Evolutionary conservation across 2,113 vertebrate species (phyloP).

Genomic region (Plecturocebus donacophilus): DNA sequence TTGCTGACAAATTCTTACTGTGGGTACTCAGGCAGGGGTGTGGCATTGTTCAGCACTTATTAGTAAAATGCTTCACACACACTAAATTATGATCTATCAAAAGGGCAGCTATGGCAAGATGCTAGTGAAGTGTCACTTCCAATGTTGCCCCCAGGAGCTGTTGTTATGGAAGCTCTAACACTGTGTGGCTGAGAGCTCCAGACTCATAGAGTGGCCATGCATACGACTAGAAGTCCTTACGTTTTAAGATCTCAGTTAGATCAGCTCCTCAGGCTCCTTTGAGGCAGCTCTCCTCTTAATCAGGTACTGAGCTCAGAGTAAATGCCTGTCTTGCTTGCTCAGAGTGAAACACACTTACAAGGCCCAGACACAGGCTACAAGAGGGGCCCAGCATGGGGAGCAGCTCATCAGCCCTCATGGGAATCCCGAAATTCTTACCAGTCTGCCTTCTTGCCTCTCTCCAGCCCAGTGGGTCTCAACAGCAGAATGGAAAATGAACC

Average conservation of each 20-base stretch:
- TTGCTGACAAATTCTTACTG: not conserved
- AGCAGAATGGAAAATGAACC: not conserved
- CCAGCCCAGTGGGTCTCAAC: not conserved
- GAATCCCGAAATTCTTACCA: not conserved
- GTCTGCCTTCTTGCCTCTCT: not conserved
- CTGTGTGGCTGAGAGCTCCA: not conserved
- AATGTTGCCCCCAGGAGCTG: not conserved
- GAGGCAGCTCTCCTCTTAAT: not conserved
- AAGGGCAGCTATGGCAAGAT: not conserved
- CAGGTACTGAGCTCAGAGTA: not conserved
- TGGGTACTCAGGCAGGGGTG: not conserved
- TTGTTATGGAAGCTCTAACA: not conserved
- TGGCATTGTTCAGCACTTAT: not conserved
- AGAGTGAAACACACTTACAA: not conserved
- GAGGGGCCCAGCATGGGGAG: not conserved
- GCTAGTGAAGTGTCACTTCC: not conserved
- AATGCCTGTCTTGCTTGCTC: not conserved
- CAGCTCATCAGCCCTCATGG: fast-evolving
- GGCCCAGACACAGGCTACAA: not conserved
- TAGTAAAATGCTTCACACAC: not conserved
- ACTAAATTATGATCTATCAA: not conserved
- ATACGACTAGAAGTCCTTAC: not conserved
- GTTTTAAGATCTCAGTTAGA: slow-evolving; percentile 13
- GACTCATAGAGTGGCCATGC: too few relatives aligned
- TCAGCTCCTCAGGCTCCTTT: not conserved